These are phyloP conservation scores for Mylabris phalerata DNA, from an alignment of 1,140 invertebrate genomes.

Conservation along the genomic window DNA sequence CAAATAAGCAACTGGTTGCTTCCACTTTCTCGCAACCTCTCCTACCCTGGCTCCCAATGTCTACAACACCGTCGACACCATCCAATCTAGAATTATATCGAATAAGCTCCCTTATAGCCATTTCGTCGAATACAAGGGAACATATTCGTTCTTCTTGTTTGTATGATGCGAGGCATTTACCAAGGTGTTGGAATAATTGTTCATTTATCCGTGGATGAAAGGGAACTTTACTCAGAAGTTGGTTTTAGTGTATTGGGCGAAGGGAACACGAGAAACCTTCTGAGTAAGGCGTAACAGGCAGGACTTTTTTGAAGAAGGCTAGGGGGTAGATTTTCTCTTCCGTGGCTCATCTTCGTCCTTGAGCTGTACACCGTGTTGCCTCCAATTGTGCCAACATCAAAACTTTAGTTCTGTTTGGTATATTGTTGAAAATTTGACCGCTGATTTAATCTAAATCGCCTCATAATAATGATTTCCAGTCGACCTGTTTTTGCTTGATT, in stretches of 20 bases:
- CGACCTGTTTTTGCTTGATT: too few relatives aligned
- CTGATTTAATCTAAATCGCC: too few relatives aligned
- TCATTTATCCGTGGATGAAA: slow-evolving; percentile 15
- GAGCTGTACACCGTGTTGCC: background rate
- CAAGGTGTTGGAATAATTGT: slow-evolving; percentile 9
- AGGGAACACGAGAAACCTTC: slow-evolving; percentile 5
- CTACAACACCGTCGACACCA: background rate
- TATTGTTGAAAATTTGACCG: too few relatives aligned
- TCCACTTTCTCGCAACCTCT: background rate
- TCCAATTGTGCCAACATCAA: too few relatives aligned
- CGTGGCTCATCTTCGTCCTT: slow-evolving; percentile 3
- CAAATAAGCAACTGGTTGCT: slow-evolving; percentile 5
- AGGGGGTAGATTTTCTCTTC: slow-evolving; percentile 16
- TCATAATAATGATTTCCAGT: too few relatives aligned
- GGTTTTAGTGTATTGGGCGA: slow-evolving; percentile 8
- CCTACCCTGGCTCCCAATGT: slow-evolving; percentile 1
- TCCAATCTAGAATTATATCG: slow-evolving; percentile 4
- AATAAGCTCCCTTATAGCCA: slow-evolving; percentile 6
- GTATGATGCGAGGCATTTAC: background rate
- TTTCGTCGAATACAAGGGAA: slow-evolving; percentile 15
- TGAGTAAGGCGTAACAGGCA: slow-evolving; percentile 2
- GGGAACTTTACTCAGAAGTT: slow-evolving; percentile 8
- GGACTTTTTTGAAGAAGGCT: slow-evolving; percentile 15
- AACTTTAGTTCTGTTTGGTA: too few relatives aligned
- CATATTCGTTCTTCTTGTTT: slow-evolving; percentile 13